Base-by-base conservation (phyloP, 2,797 vertebrate genomes). In the Clarias platycephalus region DNA sequence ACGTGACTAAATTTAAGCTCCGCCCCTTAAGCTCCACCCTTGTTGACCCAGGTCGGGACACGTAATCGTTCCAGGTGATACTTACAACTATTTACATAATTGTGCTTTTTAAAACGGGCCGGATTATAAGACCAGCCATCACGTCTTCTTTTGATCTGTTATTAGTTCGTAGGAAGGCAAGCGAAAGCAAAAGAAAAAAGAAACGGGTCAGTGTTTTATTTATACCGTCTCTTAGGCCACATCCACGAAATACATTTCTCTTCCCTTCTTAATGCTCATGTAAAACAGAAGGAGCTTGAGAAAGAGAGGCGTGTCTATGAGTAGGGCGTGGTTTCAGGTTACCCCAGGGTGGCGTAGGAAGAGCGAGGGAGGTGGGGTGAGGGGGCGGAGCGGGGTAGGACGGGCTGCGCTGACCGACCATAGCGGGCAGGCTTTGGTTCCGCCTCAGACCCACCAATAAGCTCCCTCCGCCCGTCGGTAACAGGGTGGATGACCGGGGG, bases 371-470 rank as follows among this genome's bases (percentile, higher is more conserved):
- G 84, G 90, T 93, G 89, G 97, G 97, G 86, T 93, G 94, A 67
- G 4, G 94, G 85, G 95, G 86, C 7, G 89, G 83, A 80, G 55
- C 74, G 90, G 93, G 93, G 91, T 93, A 94, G 67, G 92, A 90
- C 0, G 95, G 91, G 76, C 92, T 90, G 1, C 94, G 93, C 18
- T 94, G 94, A 4, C 96, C 95, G 66, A 97, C 95, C 92, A 99
- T 94, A 68, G 95, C 95, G 0, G 98, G 98, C 83, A 99, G 96
- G 90, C 97, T 98, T 90, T 97, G 98, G 91, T 99, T 99, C 87
- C 97, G 95, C 86, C 98, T 95, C 86, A 99, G 90, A 31, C 97
- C 97, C 22, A 96, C 95, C 92, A 99, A 85, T 74, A 99, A 93
- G 84, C 95, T 97, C 40, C 96, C 95, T 15, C 95, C 95, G 24